Conservation (phyloP, 1,140 invertebrate species). For the Tetranychus urticae region DNA sequence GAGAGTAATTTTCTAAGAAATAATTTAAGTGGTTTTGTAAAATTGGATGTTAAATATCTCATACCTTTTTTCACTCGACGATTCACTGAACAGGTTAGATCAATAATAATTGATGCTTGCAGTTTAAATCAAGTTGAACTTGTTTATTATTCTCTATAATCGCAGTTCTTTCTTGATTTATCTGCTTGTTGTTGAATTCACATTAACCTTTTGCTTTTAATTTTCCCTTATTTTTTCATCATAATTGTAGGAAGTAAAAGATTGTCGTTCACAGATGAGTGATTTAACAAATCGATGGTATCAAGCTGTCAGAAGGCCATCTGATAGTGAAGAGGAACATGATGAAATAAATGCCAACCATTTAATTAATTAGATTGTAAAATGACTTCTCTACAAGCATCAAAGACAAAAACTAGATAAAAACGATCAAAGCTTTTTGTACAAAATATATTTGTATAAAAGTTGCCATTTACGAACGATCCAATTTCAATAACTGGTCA, state of each 20-base stretch:
- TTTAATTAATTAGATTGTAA: not conserved
- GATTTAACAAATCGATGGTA: conserved; percentile 90
- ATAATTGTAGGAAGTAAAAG: conserved; percentile 51
- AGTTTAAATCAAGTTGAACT: not conserved
- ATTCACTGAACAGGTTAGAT: conserved; percentile 57
- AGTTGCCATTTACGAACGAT: too few species aligned
- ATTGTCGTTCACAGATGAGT: conserved; percentile 85
- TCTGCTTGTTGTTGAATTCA: not conserved
- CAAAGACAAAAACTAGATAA: too few species aligned
- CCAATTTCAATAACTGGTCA: too few species aligned
- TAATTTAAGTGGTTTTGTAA: conserved; percentile 50
- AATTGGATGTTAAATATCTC: conserved; percentile 73
- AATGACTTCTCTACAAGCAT: too few species aligned
- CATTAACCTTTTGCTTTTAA: not conserved
- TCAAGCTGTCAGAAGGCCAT: conserved; percentile 48
- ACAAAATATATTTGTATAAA: too few species aligned
- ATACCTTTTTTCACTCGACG: conserved; percentile 81
- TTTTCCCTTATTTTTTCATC: not conserved
- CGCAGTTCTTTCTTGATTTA: not conserved
- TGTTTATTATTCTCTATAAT: not conserved
- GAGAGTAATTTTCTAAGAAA: conserved; percentile 35
- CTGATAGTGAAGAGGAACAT: conserved; percentile 1
- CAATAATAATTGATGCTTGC: not conserved
- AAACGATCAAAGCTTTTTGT: too few species aligned
- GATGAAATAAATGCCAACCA: not conserved